Percentiles rank a stretch among this genome's conserved stretches.
Evolutionary conservation across 2,113 vertebrate genomes (phyloP).

Genomic region (Microtus pennsylvanicus): DNA sequence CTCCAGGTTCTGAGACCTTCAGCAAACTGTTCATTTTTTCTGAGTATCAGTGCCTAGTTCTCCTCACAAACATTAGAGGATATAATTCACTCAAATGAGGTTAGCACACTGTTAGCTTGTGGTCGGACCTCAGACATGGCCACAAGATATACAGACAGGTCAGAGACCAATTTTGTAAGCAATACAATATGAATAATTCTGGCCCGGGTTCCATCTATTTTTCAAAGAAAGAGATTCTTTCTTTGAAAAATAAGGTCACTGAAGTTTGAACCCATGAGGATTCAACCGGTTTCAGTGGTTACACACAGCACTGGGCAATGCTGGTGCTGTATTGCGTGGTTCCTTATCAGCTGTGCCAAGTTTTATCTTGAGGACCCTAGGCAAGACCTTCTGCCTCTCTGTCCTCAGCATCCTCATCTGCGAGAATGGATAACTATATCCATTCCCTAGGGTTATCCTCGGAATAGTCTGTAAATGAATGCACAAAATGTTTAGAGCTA

Average conservation of each 20-base stretch:
- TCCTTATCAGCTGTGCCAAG: not conserved
- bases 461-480: not conserved
- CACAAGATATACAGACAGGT: not conserved
- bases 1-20: not conserved
- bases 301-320: not conserved
- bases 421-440: not conserved
- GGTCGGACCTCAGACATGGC: not conserved
- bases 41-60: not conserved
- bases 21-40: slow-evolving; percentile 27
- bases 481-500: not conserved
- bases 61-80: slow-evolving; percentile 22
- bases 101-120: not conserved
- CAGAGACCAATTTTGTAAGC: not conserved
- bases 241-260: not conserved
- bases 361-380: not conserved
- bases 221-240: not conserved
- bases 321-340: too few species aligned
- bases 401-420: not conserved
- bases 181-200: not conserved
- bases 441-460: not conserved
- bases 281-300: not conserved
- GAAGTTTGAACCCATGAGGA: not conserved
- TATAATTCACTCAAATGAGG: not conserved
- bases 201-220: not conserved
- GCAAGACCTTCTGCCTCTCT: not conserved